These are phyloP conservation scores for Mola mola DNA, from an alignment of 2,113 vertebrate genomes.

Conservation along the genomic window DNA sequence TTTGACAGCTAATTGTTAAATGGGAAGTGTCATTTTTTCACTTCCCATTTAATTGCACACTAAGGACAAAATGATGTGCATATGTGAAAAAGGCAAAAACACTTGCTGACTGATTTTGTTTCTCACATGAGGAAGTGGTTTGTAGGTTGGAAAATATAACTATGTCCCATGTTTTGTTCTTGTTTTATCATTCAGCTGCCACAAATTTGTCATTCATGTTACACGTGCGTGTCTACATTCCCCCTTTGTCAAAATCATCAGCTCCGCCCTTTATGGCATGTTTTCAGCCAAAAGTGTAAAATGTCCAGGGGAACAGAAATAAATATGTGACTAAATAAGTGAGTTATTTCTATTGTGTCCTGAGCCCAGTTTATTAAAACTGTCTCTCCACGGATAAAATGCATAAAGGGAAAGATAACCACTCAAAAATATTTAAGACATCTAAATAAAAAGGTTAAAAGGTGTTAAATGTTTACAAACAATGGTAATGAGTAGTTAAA, in stretches of 20 bases:
- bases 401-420: too few relatives aligned
- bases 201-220: background rate
- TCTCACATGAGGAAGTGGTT: constrained; percentile 28
- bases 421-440: too few relatives aligned
- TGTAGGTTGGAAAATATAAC: background rate
- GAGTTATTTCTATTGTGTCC: background rate
- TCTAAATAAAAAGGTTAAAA: too few relatives aligned
- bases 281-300: too few relatives aligned
- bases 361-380: background rate
- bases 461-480: too few relatives aligned
- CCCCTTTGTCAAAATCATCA: too few relatives aligned
- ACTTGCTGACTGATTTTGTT: background rate
- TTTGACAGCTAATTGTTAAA: background rate
- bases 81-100: background rate
- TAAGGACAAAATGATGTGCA: background rate
- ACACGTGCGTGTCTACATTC: too few relatives aligned
- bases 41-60: constrained; percentile 4
- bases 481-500: background rate
- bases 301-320: too few relatives aligned
- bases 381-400: too few relatives aligned
- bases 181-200: background rate
- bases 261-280: too few relatives aligned
- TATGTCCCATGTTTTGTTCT: background rate
- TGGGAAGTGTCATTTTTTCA: background rate
- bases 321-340: too few relatives aligned